Evolutionary conservation across 2,113 vertebrate genomes (phyloP).

Genomic region (Murina feae): DNA sequence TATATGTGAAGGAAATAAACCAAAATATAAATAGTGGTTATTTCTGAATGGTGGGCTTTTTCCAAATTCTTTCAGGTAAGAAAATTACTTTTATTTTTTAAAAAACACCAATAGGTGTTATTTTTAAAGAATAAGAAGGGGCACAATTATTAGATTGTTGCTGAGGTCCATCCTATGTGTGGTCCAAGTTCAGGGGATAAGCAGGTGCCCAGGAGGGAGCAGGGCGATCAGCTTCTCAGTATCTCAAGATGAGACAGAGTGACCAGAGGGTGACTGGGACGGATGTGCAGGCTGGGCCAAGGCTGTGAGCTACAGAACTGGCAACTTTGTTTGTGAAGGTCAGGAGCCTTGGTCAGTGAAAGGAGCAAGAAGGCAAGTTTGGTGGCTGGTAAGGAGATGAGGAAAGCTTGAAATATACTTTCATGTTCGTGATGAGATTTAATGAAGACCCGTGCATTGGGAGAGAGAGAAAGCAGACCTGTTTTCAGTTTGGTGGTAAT

Average conservation of each 20-base stretch:
- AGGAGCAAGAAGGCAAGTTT: not conserved
- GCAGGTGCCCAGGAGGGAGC: not conserved
- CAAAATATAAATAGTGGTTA: slow-evolving; percentile 41
- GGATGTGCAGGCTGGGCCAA: not conserved
- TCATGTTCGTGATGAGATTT: not conserved
- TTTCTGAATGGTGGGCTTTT: slow-evolving; percentile 51
- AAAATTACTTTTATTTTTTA: not conserved
- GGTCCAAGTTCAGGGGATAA: not conserved
- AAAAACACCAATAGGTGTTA: not conserved
- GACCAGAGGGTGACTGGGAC: not conserved
- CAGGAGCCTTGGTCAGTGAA: not conserved
- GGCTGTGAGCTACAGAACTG: not conserved
- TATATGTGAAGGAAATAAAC: slow-evolving; percentile 62
- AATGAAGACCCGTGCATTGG: not conserved
- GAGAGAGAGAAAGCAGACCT: not conserved
- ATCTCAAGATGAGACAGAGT: not conserved
- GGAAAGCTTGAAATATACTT: not conserved
- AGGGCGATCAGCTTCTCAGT: not conserved
- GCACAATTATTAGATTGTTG: not conserved
- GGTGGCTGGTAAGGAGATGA: not conserved
- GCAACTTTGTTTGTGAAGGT: not conserved
- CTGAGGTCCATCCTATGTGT: not conserved
- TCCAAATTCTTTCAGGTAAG: slow-evolving; percentile 6
- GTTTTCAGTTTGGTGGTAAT: not conserved
- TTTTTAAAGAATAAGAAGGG: slow-evolving; percentile 21